Evolutionary conservation across 2,888 invertebrate genomes (phyloP).

Genomic region (Oxystoma pomonae): DNA sequence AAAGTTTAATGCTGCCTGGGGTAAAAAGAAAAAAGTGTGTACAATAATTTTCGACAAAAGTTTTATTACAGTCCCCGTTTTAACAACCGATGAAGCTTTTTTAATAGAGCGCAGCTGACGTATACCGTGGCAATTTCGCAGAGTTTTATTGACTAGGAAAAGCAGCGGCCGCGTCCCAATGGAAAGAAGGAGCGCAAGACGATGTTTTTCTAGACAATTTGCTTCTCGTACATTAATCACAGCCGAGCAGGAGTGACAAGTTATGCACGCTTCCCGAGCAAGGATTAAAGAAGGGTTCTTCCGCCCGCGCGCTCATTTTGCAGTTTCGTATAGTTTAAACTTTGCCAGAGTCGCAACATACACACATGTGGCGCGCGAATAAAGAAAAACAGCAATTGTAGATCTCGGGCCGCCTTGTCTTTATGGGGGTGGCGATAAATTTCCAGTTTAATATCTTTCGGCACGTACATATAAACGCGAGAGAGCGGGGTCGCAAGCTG

Average conservation of each 20-base stretch:
- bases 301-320: slow-evolving; percentile 18
- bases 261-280: slow-evolving; percentile 37
- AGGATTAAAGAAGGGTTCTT: slow-evolving; percentile 34
- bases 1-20: too few relatives aligned
- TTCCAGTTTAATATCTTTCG: slow-evolving; percentile 47
- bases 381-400: slow-evolving; percentile 41
- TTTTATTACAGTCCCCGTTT: too few relatives aligned
- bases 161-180: slow-evolving; percentile 12
- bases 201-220: slow-evolving; percentile 40
- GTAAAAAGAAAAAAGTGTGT: too few relatives aligned
- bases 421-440: slow-evolving; percentile 45
- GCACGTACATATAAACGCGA: slow-evolving; percentile 37
- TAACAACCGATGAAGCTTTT: slow-evolving; percentile 21
- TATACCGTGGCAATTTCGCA: slow-evolving; percentile 20
- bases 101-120: slow-evolving; percentile 21
- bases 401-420: slow-evolving; percentile 37
- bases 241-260: slow-evolving; percentile 35
- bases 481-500: slow-evolving; percentile 47
- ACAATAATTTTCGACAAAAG: too few relatives aligned
- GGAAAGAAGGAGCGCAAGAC: slow-evolving; percentile 21
- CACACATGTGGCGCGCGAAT: slow-evolving; percentile 26
- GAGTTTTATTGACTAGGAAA: slow-evolving; percentile 24
- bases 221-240: slow-evolving; percentile 41
- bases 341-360: slow-evolving; percentile 29
- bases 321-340: slow-evolving; percentile 14